Percentiles rank a stretch among this genome's conserved stretches.
phyloP scores from a whole-genome alignment of 2,797 vertebrate genomes.

The Otolemur crassicaudatus region DNA sequence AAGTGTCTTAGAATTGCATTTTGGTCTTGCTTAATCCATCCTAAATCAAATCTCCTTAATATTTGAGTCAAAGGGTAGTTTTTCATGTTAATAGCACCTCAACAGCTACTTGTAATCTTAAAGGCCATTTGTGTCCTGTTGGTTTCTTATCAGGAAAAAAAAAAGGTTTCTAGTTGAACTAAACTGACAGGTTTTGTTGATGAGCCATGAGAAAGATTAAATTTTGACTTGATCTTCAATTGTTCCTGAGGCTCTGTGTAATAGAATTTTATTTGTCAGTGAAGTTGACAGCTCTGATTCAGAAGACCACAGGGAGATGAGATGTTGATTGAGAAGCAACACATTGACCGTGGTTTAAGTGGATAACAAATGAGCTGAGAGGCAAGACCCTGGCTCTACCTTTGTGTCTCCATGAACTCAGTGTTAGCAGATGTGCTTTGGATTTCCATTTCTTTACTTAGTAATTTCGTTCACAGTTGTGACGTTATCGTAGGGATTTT shows the following conservation, averaged over 20 bases:
- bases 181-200: slow-evolving; percentile 52
- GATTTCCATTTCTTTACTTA: slow-evolving; percentile 48
- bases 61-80: neutral
- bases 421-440: neutral
- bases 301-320: neutral
- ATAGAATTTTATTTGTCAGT: slow-evolving; percentile 58
- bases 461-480: slow-evolving; percentile 32
- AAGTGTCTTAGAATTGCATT: neutral
- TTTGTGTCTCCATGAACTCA: neutral
- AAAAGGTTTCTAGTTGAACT: slow-evolving; percentile 9
- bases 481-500: neutral
- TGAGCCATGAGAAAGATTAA: slow-evolving; percentile 50
- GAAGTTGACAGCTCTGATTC: neutral
- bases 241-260: slow-evolving; percentile 31
- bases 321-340: slow-evolving; percentile 42
- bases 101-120: neutral
- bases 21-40: neutral
- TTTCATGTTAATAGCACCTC: neutral
- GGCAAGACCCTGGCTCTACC: neutral
- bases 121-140: neutral
- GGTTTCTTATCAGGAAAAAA: neutral
- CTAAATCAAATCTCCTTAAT: slow-evolving; percentile 12
- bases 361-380: neutral
- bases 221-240: slow-evolving; percentile 29
- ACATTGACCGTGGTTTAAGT: neutral